Base-by-base conservation (phyloP, 2,888 invertebrate genomes). In the Unio delphinus region DNA sequence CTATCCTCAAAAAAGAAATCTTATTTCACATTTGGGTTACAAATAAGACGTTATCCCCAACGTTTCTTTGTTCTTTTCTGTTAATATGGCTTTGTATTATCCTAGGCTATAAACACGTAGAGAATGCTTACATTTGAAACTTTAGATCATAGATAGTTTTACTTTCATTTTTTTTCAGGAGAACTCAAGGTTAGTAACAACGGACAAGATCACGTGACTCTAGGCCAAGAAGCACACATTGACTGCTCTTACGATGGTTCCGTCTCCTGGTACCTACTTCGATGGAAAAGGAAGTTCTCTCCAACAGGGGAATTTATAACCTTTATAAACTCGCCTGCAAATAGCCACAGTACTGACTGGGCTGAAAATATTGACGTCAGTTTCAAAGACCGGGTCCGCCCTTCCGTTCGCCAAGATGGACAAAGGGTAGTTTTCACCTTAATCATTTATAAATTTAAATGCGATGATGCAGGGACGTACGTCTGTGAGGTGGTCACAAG, bases 381-480 rank as follows among this genome's bases (percentile, higher is more conserved):
- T 20, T 69, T 72, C 34, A 64, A 55, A 54, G 65, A 72, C n/a
- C 72, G 68, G 45, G 72, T 72, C 5, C 45, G 55, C 62, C 23
- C 45, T 68, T 15, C 8, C 26, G 20, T 57, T 64, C 15, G 30
- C 55, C 17, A 55, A 34, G 15, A 8, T 17, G 18, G 69, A 45
- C 18, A 55, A 8, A 4, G 28, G 1, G 62, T 61, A 15, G 26
- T 45, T 15, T 61, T 74, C 17, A 61, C 68, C 57, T n/a, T 74
- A n/a, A 26, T 55, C 18, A 65, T 74, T 7, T 61, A 72, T 30
- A 69, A 63, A 11, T 74, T 74, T 60, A 54, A 20, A 6, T 74
- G 74, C 55, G n/a, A 54, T 4, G 74, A 74, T 63, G 68, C 57
- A 11, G 74, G 74, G 3, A 23, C 55, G 11, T 74, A 69, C 57